Base-by-base conservation (phyloP, 2,888 invertebrate species). In the Bombylius major region DNA sequence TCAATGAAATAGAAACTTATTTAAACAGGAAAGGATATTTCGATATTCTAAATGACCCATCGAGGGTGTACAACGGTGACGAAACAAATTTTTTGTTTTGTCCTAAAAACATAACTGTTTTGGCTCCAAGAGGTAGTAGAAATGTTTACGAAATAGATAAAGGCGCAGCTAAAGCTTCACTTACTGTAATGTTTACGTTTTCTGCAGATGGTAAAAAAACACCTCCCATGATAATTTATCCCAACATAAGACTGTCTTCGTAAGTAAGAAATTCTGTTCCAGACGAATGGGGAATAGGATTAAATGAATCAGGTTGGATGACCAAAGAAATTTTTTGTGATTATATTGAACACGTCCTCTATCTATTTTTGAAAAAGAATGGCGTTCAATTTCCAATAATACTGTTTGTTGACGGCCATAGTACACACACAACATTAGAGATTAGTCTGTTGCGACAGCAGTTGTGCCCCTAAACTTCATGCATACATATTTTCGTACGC, bases 251-350 rank as follows among this genome's bases (percentile, higher is more conserved):
- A 49, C 7, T 11, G 4, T 11, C 13, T 7, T n/a, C 33, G 3
- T 14, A 47, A 39, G 36, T 47, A 4, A 9, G 14, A n/a, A 51
- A 32, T 32, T 23, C 44, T 11, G 14, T 45, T 23, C 51, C 46
- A 8, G n/a, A n/a, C n/a, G 4, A 14, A 13, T 75, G 72, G 71
- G 66, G 67, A 45, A 54, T 70, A 44, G 73, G 71, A 57, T 68
- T 65, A 58, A 69, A 70, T 5, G 72, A 75, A 13, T 68, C 60
- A 53, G 73, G 72, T 8, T 75, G 74, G 76, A 76, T 70, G 72
- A 72, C 67, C 11, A 60, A 65, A 3, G 68, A 68, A 60, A 65
- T 64, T 5, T 73, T 75, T 63, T 72, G 62, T 58, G 69, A 75
- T 62, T 73, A 67, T 60, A 64, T 73, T 7, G 63, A 66, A 6